phyloP scores from a whole-genome alignment of 2,888 invertebrate species.

The Busseola fusca region DNA sequence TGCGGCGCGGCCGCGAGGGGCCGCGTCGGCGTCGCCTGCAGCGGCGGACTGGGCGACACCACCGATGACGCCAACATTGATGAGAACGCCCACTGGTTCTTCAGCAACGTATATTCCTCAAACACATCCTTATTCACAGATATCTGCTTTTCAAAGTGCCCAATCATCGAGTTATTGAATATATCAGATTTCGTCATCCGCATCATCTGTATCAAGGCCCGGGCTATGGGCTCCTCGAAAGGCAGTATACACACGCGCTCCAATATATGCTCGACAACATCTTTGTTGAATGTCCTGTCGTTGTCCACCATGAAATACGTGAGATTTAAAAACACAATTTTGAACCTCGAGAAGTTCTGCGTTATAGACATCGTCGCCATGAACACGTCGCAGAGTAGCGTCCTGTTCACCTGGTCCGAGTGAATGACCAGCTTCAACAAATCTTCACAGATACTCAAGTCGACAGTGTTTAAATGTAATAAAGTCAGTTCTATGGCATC shows the following conservation, averaged over 20 bases:
- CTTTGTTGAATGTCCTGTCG: conserved; percentile 64
- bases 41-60: background rate
- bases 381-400: conserved; percentile 72
- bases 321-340: conserved; percentile 74
- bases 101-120: conserved; percentile 60
- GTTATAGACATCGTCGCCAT: conserved; percentile 75
- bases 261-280: conserved; percentile 71
- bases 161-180: conserved; percentile 69
- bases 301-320: conserved; percentile 70
- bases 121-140: conserved; percentile 58
- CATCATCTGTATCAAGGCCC: conserved; percentile 72
- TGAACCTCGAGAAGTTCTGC: conserved; percentile 82
- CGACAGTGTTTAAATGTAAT: conserved; percentile 71
- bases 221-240: conserved; percentile 68
- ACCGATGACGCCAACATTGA: conserved; percentile 31
- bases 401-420: conserved; percentile 32
- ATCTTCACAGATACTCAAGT: conserved; percentile 68
- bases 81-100: conserved; percentile 34
- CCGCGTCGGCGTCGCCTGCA: background rate
- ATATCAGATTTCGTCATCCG: conserved; percentile 70
- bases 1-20: background rate
- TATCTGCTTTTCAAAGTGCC: conserved; percentile 71
- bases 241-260: conserved; percentile 80
- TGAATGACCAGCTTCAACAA: conserved; percentile 61
- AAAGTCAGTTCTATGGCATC: conserved; percentile 70